Percentiles rank a stretch among this genome's conserved stretches.
Conservation (phyloP, 2,113 vertebrate species). For the Larimichthys crocea region DNA sequence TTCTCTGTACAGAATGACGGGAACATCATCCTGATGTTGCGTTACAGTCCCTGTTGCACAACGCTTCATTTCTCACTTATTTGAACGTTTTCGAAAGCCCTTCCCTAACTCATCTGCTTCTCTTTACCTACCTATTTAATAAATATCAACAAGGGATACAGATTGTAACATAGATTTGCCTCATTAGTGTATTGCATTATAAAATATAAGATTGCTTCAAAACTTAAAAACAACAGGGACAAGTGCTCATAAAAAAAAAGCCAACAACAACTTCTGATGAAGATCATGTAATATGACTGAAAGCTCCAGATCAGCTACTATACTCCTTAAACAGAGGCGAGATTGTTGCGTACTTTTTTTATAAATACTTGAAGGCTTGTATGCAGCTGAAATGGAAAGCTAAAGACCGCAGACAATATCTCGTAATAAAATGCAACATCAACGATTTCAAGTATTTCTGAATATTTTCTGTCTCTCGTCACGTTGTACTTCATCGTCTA, state of each 20-base stretch:
- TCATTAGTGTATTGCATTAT: neutral
- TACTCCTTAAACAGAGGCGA: neutral
- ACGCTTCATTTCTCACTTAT: conserved; percentile 44
- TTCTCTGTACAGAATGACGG: conserved; percentile 26
- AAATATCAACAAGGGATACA: neutral
- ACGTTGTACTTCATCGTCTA: neutral
- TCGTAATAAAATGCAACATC: neutral
- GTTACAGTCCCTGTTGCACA: conserved; percentile 56
- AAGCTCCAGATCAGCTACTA: neutral
- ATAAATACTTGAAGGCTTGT: too few species aligned
- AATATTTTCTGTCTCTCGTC: neutral
- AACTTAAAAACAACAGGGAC: neutral
- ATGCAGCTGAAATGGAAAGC: too few species aligned
- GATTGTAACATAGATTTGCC: neutral
- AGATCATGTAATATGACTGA: neutral
- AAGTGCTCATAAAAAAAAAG: neutral
- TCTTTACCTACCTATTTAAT: conserved; percentile 26
- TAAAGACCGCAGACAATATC: neutral
- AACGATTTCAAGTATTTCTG: neutral
- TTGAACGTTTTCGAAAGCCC: conserved; percentile 40
- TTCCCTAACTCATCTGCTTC: conserved; percentile 66
- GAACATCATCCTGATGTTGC: conserved; percentile 33
- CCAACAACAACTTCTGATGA: neutral
- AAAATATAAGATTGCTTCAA: neutral
- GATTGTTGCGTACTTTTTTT: neutral